phyloP scores from a whole-genome alignment of 1,140 invertebrate genomes.

The Leptinotarsa lineolata region DNA sequence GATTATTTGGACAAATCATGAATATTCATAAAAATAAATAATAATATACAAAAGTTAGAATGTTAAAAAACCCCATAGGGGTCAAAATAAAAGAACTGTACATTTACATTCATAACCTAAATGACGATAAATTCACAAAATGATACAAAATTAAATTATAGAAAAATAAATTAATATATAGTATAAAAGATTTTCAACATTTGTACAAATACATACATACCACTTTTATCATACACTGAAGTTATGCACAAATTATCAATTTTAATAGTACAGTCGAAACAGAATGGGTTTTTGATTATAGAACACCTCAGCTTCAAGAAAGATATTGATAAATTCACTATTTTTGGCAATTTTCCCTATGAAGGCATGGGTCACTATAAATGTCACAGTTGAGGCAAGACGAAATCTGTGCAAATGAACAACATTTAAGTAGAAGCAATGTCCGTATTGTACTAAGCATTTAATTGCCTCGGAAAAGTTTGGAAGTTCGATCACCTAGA shows the following conservation, averaged over 20 bases:
- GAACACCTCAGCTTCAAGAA: neutral
- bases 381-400: neutral
- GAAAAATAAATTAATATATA: slow-evolving; percentile 45
- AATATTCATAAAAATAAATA: slow-evolving; percentile 33
- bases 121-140: slow-evolving; percentile 23
- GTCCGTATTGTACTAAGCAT: neutral
- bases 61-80: slow-evolving; percentile 26
- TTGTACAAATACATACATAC: slow-evolving; percentile 30
- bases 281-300: slow-evolving; percentile 9
- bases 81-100: slow-evolving; percentile 29
- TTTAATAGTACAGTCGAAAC: slow-evolving; percentile 19
- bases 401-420: neutral
- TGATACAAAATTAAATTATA: slow-evolving; percentile 44
- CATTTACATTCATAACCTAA: slow-evolving; percentile 30
- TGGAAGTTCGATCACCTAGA: neutral
- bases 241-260: slow-evolving; percentile 4
- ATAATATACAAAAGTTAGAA: slow-evolving; percentile 32
- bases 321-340: neutral
- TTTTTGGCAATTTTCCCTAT: neutral
- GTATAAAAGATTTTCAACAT: slow-evolving; percentile 39
- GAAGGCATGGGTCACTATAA: neutral
- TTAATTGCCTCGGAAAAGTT: neutral
- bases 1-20: slow-evolving; percentile 26
- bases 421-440: neutral
- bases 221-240: slow-evolving; percentile 21